phyloP scores from a whole-genome alignment of 2,113 vertebrate species.

The Ornithorhynchus anatinus region DNA sequence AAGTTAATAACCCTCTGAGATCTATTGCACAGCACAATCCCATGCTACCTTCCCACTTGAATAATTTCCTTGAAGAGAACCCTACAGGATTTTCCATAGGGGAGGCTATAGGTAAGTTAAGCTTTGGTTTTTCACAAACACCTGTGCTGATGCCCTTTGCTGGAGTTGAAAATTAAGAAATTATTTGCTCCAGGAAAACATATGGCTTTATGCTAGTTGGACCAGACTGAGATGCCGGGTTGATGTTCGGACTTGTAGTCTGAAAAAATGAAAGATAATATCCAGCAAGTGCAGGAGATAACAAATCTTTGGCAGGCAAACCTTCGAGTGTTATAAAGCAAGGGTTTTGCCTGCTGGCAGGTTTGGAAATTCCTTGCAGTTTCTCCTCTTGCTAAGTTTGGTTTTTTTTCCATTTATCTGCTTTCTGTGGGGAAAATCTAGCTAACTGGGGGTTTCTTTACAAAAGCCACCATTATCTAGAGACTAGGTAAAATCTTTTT shows the following conservation, averaged over 20 bases:
- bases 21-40: constrained; percentile 82
- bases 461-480: background rate
- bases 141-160: constrained; percentile 34
- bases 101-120: constrained; percentile 87
- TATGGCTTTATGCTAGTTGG: too few species aligned
- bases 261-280: too few species aligned
- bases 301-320: too few species aligned
- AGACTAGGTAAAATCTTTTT: constrained; percentile 31
- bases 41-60: constrained; percentile 83
- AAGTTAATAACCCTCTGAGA: constrained; percentile 83
- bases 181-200: constrained; percentile 41
- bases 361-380: background rate
- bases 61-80: constrained; percentile 89
- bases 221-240: too few species aligned
- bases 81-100: constrained; percentile 79
- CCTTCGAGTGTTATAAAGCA: too few species aligned
- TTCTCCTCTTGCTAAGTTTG: background rate
- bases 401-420: background rate
- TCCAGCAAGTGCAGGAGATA: too few species aligned
- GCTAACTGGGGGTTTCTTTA: constrained; percentile 40
- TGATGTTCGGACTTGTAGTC: too few species aligned
- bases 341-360: background rate
- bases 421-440: constrained; percentile 5
- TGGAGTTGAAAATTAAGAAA: constrained; percentile 40
- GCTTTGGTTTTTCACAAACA: constrained; percentile 43